A percentile compares a stretch with the other conserved stretches of the same genome.
These are phyloP conservation scores for Helogale parvula DNA, from an alignment of 2,113 vertebrate species.

Conservation along the genomic window DNA sequence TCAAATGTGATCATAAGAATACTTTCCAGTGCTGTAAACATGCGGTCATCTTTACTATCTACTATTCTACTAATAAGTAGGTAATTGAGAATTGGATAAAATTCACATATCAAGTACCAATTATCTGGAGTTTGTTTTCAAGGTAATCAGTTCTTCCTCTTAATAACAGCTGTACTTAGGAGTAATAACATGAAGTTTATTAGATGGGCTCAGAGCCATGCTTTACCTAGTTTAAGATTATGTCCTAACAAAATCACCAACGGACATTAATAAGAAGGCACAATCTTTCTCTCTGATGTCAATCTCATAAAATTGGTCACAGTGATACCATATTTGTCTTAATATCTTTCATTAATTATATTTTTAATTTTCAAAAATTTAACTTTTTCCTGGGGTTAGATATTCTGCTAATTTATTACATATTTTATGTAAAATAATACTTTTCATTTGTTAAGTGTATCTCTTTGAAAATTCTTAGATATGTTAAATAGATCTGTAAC, in stretches of 20 bases:
- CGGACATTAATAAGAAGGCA: neutral
- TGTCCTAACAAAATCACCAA: neutral
- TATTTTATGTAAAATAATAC: neutral
- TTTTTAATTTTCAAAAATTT: slow-evolving; percentile 37
- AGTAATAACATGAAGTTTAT: neutral
- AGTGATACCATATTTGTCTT: neutral
- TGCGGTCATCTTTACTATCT: neutral
- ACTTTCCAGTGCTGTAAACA: neutral
- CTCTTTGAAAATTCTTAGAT: slow-evolving; percentile 22
- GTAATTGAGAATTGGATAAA: slow-evolving; percentile 49
- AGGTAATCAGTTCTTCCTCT: slow-evolving; percentile 19
- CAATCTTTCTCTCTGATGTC: neutral
- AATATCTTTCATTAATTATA: neutral
- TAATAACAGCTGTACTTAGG: slow-evolving; percentile 18
- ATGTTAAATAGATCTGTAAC: neutral
- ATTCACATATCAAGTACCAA: slow-evolving; percentile 17
- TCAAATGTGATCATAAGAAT: neutral
- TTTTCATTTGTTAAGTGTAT: neutral
- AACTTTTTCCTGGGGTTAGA: slow-evolving; percentile 20
- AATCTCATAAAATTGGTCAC: neutral
- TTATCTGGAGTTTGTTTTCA: slow-evolving; percentile 47
- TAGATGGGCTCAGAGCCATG: neutral
- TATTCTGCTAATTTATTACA: neutral
- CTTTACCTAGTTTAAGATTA: neutral
- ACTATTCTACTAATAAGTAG: neutral